phyloP scores from a whole-genome alignment of 2,797 vertebrate species.

The Prunella strophiata region DNA sequence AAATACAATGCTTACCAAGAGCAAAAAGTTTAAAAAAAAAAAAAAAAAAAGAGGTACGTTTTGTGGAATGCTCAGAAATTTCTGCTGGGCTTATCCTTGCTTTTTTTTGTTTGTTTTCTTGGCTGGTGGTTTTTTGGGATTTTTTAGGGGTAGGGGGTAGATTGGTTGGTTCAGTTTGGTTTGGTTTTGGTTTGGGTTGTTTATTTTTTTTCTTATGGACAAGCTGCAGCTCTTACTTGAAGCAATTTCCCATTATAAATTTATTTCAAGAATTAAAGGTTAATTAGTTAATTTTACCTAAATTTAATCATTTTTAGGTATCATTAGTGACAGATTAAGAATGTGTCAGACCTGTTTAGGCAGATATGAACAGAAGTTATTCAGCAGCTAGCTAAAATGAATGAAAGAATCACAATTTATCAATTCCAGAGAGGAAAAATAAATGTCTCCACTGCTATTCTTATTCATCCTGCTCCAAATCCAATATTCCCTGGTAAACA shows the following conservation, averaged over 20 bases:
- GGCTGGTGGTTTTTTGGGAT: fast-evolving
- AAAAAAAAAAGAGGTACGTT: neutral
- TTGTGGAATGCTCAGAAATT: neutral
- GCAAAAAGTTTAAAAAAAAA: neutral
- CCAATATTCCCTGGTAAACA: neutral
- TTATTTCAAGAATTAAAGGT: neutral
- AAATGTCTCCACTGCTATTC: neutral
- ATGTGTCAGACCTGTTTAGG: neutral
- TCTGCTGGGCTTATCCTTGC: neutral
- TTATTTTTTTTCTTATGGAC: neutral
- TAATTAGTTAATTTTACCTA: neutral
- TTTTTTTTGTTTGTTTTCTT: neutral
- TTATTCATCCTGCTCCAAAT: neutral
- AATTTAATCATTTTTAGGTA: neutral
- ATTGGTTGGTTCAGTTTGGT: neutral
- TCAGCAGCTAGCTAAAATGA: neutral
- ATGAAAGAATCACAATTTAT: neutral
- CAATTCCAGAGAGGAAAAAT: neutral
- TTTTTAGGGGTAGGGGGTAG: fast-evolving
- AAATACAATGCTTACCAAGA: neutral
- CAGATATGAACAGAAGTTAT: neutral
- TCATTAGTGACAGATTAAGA: neutral
- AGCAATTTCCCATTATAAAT: neutral
- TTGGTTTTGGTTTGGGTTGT: fast-evolving
- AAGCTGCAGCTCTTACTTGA: neutral